Base-by-base conservation (phyloP, 2,113 vertebrate species). In the Stigmatopora nigra region DNA sequence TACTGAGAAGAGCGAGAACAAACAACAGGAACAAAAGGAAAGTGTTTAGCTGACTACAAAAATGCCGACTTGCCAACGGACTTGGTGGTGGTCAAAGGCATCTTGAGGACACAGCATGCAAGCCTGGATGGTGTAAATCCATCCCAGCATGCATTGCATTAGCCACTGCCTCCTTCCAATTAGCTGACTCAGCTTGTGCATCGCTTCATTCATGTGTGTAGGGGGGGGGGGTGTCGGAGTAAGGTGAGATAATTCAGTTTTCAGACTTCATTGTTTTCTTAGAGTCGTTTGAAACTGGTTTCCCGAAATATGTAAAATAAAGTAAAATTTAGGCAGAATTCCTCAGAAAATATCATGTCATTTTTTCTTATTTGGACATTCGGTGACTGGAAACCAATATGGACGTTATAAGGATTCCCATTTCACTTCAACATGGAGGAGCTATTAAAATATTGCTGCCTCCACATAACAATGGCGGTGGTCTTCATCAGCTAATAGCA, bases 31-130 rank as follows among this genome's bases (percentile, higher is more conserved):
- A 16, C 53, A 56, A 56, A 56, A 56, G 53, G 22, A 56, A 56
- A 56, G 22, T 14, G 53, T 56, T 56, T 31, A 56, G 53, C 15
- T 6, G 22, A 55, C 53, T 55, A 14, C 22, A 55, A 31, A 56
- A 16, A 56, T 31, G 53, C 22, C 51, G 11, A 5, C 51, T 5
- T 22, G 20, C 20, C 51, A 53, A 53, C 20, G 6, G 13, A 56
- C 14, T 56, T 56, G 53, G 53, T 31, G 53, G 4, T 35, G 53
- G 53, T 56, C 53, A 56, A 56, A 56, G 53, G 53, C 53, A 56
- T 56, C 53, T 56, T 56, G 53, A 56, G 53, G 53, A 56, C 53
- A 56, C 53, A 56, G 53, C 53, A 56, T 35, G 53, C 53, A 7
- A 3, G 53, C 14, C 53, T 3, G 22, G 53, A 31, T 56, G 53